Conservation (phyloP, 2,113 vertebrate genomes). For the Serilophus lunatus region DNA sequence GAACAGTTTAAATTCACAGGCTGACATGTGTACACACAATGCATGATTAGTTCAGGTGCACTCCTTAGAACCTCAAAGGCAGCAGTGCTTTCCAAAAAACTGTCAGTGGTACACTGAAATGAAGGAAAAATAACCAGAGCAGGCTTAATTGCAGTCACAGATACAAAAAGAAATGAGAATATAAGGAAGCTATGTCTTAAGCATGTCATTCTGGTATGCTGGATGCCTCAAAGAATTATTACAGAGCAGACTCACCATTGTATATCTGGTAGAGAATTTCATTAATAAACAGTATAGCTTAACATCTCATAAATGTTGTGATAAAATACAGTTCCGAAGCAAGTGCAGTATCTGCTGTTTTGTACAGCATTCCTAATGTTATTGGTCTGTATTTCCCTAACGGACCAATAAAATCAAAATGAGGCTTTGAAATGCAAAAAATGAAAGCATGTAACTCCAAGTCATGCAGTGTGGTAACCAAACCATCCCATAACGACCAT, state of each 20-base stretch:
- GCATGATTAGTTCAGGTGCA: neutral
- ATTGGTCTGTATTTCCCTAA: neutral
- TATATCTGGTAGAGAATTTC: neutral
- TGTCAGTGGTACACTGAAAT: neutral
- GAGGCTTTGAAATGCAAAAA: neutral
- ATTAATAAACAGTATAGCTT: neutral
- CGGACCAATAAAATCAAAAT: neutral
- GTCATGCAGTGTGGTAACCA: neutral
- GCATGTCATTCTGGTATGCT: neutral
- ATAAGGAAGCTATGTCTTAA: neutral
- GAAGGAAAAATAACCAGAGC: neutral
- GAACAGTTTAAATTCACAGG: neutral
- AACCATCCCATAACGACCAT: neutral
- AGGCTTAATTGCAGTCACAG: neutral
- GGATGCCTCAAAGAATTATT: neutral
- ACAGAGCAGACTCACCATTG: neutral
- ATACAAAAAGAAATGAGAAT: neutral
- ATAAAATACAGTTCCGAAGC: neutral
- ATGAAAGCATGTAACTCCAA: neutral
- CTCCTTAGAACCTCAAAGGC: neutral
- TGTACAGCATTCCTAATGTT: neutral
- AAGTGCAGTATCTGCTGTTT: neutral
- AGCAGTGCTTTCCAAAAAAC: neutral
- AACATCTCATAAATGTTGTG: neutral
- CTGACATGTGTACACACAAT: neutral